A percentile compares a stretch with the other conserved stretches of the same genome.
Conservation (phyloP, 2,888 invertebrate genomes). For the Agriopis marginaria region DNA sequence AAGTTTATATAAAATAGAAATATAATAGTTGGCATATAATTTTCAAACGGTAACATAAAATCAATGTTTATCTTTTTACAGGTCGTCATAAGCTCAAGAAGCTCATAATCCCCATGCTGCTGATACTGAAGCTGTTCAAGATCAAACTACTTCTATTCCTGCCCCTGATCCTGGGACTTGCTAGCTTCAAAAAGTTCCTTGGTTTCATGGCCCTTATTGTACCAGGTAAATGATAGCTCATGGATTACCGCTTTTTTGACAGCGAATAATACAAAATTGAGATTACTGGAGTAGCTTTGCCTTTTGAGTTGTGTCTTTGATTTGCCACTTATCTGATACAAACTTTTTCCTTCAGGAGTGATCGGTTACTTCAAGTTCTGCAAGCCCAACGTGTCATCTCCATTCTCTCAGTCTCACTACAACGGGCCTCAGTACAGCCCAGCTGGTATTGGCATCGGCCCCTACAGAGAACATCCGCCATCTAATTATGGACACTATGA, state of each 20-base stretch:
- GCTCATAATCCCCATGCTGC: constrained; percentile 92
- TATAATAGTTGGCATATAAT: too few species aligned
- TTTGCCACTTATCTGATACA: too few species aligned
- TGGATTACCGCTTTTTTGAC: neutral
- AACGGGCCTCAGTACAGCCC: constrained; percentile 90
- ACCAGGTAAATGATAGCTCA: constrained; percentile 78
- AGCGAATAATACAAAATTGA: too few species aligned
- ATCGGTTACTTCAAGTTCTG: constrained; percentile 95
- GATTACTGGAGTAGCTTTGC: too few species aligned
- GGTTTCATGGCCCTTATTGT: constrained; percentile 92
- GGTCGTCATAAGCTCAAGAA: constrained; percentile 93
- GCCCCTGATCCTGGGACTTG: constrained; percentile 93
- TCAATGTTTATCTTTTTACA: constrained; percentile 54
- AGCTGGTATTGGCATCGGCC: constrained; percentile 90
- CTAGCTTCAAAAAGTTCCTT: constrained; percentile 94
- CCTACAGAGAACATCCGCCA: constrained; percentile 79
- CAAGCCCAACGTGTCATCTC: constrained; percentile 89
- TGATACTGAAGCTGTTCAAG: constrained; percentile 94
- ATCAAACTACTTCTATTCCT: constrained; percentile 92
- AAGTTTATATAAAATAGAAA: neutral
- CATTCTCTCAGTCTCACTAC: constrained; percentile 76
- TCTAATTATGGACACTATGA: constrained; percentile 76
- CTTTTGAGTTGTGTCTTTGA: too few species aligned
- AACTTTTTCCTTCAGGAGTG: constrained; percentile 80
- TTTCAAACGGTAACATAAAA: too few species aligned